These are phyloP conservation scores for Enteromius treurensis DNA, from an alignment of 2,797 vertebrate species.

Conservation along the genomic window DNA sequence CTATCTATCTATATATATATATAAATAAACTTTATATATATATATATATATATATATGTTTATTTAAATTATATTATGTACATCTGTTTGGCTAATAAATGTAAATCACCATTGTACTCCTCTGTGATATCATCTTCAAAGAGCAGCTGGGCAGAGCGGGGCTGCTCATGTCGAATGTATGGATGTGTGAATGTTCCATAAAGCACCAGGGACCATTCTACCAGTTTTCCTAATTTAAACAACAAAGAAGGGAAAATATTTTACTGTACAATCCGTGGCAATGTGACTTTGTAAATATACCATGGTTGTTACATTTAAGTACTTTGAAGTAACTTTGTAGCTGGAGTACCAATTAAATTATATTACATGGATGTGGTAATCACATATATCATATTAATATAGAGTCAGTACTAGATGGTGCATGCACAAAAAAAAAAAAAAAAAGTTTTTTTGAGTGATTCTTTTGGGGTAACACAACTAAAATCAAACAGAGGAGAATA, in stretches of 20 bases:
- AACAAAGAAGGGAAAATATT: not conserved
- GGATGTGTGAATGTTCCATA: conserved; percentile 90
- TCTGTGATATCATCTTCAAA: conserved; percentile 68
- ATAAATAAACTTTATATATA: too few species aligned
- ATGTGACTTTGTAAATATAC: not conserved
- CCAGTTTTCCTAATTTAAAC: conserved; percentile 80
- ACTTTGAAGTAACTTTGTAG: not conserved
- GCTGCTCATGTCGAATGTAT: conserved; percentile 79
- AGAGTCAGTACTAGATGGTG: not conserved
- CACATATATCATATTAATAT: not conserved
- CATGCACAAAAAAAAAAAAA: too few species aligned
- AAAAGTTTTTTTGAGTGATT: too few species aligned
- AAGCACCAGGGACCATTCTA: conserved; percentile 92
- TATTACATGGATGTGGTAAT: not conserved
- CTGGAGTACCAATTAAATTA: not conserved
- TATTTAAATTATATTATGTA: not conserved
- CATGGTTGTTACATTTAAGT: not conserved
- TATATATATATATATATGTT: too few species aligned
- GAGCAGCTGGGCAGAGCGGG: conserved; percentile 78
- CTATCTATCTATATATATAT: too few species aligned
- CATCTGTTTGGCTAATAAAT: not conserved
- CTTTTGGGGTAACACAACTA: too few species aligned
- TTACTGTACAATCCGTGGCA: not conserved
- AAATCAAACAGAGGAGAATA: too few species aligned
- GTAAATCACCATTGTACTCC: conserved; percentile 75